A percentile compares a stretch with the other conserved stretches of the same genome.
phyloP scores from a whole-genome alignment of 2,888 invertebrate genomes.

The Caenorhabditis doughertyi region DNA sequence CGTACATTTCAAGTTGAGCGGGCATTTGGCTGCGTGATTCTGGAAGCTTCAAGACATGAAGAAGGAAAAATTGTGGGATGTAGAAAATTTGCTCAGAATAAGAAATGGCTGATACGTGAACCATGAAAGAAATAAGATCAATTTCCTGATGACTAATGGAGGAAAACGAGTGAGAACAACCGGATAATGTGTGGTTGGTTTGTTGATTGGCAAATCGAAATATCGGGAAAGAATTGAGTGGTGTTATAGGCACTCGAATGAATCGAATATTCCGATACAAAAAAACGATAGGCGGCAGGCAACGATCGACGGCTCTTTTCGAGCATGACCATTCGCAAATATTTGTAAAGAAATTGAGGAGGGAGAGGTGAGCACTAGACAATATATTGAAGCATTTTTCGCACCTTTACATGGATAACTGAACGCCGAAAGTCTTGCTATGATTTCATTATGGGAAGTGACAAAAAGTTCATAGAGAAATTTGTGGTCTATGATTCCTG shows the following conservation, averaged over 20 bases:
- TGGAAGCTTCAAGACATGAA: no score
- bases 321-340: constrained; percentile 56
- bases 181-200: constrained; percentile 36
- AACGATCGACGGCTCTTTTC: constrained; percentile 24
- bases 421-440: constrained; percentile 2
- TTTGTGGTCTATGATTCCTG: not conserved
- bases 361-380: constrained; percentile 30
- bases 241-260: constrained; percentile 52
- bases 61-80: no score
- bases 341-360: constrained; percentile 41
- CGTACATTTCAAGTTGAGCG: no score
- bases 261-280: constrained; percentile 40
- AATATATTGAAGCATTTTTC: constrained; percentile 18
- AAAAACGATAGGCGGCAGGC: constrained; percentile 33
- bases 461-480: not conserved
- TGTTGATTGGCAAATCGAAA: constrained; percentile 42
- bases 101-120: not conserved
- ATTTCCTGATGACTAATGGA: constrained; percentile 27
- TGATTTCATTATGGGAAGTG: constrained; percentile 22
- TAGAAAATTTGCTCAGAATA: no score
- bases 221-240: constrained; percentile 29
- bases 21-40: no score
- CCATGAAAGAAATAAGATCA: constrained; percentile 21
- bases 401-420: constrained; percentile 6
- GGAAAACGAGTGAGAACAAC: constrained; percentile 31